phyloP scores from a whole-genome alignment of 2,888 invertebrate species.

The Deilephila porcellus region DNA sequence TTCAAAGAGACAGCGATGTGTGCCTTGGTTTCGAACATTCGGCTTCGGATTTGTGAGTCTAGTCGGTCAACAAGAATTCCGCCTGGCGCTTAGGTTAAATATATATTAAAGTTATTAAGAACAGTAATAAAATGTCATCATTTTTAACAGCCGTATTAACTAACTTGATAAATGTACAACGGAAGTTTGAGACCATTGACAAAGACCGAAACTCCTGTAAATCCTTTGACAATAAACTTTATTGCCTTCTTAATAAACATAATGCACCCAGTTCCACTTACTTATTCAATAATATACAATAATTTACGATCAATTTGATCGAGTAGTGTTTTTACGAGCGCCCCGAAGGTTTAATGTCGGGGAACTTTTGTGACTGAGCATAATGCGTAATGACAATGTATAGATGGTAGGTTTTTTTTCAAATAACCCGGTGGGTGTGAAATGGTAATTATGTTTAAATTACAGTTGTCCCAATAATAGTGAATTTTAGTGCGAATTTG shows the following conservation, averaged over 20 bases:
- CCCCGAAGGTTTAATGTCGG: constrained; percentile 27
- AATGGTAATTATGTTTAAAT: constrained; percentile 1
- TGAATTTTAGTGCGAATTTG: background rate
- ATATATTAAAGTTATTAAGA: background rate
- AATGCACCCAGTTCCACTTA: constrained; percentile 59
- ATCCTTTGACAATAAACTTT: constrained; percentile 49
- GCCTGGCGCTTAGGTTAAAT: too few relatives aligned
- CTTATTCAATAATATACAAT: constrained; percentile 58
- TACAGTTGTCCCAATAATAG: background rate
- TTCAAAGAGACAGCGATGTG: too few relatives aligned
- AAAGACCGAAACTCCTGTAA: constrained; percentile 45
- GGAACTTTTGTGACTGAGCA: background rate
- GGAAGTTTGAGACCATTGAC: background rate
- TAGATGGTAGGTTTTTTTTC: background rate
- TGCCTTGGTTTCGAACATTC: too few relatives aligned
- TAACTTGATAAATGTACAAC: background rate
- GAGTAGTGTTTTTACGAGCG: constrained; percentile 68
- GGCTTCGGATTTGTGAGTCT: too few relatives aligned
- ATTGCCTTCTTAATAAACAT: constrained; percentile 52
- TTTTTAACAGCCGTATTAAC: background rate
- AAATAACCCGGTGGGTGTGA: background rate
- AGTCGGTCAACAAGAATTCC: too few relatives aligned
- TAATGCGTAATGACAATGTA: constrained; percentile 8
- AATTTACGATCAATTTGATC: constrained; percentile 79
- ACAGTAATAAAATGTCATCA: background rate